Base-by-base conservation (phyloP, 1,140 invertebrate species). In the Plectus sambesii region DNA sequence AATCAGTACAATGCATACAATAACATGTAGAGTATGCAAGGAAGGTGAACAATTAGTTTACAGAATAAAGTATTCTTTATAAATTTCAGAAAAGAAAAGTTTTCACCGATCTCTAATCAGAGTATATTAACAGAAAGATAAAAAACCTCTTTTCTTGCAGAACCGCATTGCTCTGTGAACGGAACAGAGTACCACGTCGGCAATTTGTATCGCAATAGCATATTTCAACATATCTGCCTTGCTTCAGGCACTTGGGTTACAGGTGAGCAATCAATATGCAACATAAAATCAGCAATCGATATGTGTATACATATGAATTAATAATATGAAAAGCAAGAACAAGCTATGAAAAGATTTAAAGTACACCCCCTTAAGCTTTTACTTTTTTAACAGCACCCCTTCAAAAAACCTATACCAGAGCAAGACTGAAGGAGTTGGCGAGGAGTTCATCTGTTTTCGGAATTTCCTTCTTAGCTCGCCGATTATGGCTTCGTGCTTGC, bases 191-290 rank as follows among this genome's bases (percentile, higher is more conserved):
- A 60, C 35, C 60, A 62, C 30, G 52, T 66, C 9, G 63, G 63
- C 19, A 55, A 66, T 36, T 29, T 51, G 8, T 68, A 60, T 42
- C 35, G 63, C 20, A 53, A 69, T n/a, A 63, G 63, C 22, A 55
- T 47, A 29, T 66, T 68, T 35, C 50, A 66, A 27, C 68, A 66
- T 65, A 35, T 66, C 15, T 66, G 63, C 51, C 29, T 66, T 12
- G 63, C 62, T 8, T 62, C 64, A 15, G 63, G 63, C n/a, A 37
- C 62, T 42, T 63, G 62, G 63, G 63, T 66, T 5, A 63, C 36
- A 26, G 63, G 63, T 66, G 40, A 40, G 12, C 29, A 5, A 20
- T n/a, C n/a, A n/a, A n/a, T n/a, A n/a, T n/a, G n/a, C n/a, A n/a
- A n/a, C n/a, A n/a, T n/a, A n/a, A n/a, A n/a, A n/a, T n/a, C n/a